Percentiles rank a stretch among this genome's conserved stretches.
phyloP scores from a whole-genome alignment of 53 echinoderm and acorn worm genomes.

The Mesocentrotus franciscanus region DNA sequence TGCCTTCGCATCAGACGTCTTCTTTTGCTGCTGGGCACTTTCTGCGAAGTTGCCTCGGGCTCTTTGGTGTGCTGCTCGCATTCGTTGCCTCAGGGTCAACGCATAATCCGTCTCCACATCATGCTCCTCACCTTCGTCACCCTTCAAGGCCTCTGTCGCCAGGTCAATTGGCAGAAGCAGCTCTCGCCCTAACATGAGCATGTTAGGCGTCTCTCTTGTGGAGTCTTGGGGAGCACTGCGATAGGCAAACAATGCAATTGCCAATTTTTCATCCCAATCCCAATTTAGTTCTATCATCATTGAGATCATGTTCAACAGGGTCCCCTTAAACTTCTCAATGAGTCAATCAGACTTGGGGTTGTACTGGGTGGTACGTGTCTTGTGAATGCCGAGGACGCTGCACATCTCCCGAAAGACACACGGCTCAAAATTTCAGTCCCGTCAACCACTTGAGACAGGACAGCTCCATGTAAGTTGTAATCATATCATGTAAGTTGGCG shows the following conservation, averaged over 20 bases:
- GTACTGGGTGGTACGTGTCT: no score
- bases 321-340: slow-evolving; percentile 65
- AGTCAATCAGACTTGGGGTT: no score
- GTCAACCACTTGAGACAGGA: neutral
- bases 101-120: neutral
- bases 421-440: neutral
- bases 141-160: neutral
- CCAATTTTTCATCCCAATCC: no score
- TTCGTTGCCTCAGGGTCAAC: slow-evolving; percentile 8
- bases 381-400: no score
- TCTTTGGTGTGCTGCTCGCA: neutral
- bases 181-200: slow-evolving; percentile 68
- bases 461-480: no score
- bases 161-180: slow-evolving; percentile 65
- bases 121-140: neutral
- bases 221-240: no score
- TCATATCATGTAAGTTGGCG: neutral
- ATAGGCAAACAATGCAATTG: no score
- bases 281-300: no score
- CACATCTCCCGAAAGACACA: slow-evolving; percentile 33
- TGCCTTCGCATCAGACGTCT: slow-evolving; percentile 13
- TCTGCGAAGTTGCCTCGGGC: neutral
- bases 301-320: no score
- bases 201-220: no score
- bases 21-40: no score